Evolutionary conservation across 2,888 invertebrate genomes (phyloP), one percentile per base, ranked within the genome.

Genomic region (Lampropteryx suffumata): DNA sequence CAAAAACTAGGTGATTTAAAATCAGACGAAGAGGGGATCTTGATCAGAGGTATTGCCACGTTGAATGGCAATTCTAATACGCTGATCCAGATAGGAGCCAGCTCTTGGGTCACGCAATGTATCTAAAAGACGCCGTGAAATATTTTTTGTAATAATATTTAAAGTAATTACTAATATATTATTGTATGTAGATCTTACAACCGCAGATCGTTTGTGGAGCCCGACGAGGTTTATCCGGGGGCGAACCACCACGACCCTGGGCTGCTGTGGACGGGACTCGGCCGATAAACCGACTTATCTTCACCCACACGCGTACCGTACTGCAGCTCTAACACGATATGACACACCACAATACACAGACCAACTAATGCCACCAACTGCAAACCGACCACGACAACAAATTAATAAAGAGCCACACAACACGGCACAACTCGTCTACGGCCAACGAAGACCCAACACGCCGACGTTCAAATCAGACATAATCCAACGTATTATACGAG

Each of bases 251-350:
- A 93, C 67, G 93, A 93, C 77, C 93, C 94, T 28, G 93, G 90
- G 50, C 86, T 93, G 74, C 91, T 93, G 89, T 93, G 93, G 93
- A 85, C 93, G 29, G 93, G 93, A 9, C 88, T 93, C 60, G 93
- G 93, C 49, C 83, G 89, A 73, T 87, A 88, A 76, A 70, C 77
- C 21, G 45, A 8, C 24, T 4, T 32, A 39, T 50, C 42, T 46
- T 6, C 57, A 46, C 43, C 47, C 44, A 2, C 26, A 46, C 33
- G 45, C 57, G 44, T 32, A 29, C 37, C 43, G 17, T 36, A 28
- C 57, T 53, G 29, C 34, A 17, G 24, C 6, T 5, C 24, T 24
- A 44, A 13, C 24, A 29, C 33, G 33, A 7, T 3, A 17, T n/a
- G 42, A 46, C 32, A 46, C 48, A 1, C 12, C 26, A 26, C 24